Evolutionary conservation across 2,113 vertebrate species (phyloP).

Genomic region (Pterocles orientalis): DNA sequence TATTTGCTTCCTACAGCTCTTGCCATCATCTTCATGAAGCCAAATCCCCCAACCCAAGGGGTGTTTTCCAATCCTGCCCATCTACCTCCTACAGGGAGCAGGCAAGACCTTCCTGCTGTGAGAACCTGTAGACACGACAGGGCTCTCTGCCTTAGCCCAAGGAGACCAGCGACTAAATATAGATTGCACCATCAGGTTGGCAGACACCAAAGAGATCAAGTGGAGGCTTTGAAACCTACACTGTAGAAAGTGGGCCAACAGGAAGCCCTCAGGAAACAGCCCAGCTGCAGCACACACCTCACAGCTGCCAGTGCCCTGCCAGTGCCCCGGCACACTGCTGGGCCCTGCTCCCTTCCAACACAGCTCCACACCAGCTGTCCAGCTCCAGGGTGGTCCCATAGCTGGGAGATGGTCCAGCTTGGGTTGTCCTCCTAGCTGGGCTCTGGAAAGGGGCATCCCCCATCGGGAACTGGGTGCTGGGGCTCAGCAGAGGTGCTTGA

Average conservation of each 20-base stretch:
- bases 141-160: neutral
- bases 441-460: neutral
- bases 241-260: neutral
- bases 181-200: neutral
- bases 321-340: fast-evolving
- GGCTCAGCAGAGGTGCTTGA: neutral
- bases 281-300: neutral
- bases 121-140: fast-evolving
- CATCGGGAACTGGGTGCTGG: fast-evolving
- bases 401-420: neutral
- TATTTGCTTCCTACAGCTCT: neutral
- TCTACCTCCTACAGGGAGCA: neutral
- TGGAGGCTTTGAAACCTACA: neutral
- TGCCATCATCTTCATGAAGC: neutral
- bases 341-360: neutral
- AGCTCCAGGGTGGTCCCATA: too few species aligned
- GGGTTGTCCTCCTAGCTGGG: neutral
- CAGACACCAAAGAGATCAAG: neutral
- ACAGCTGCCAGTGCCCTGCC: neutral
- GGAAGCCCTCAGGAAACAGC: neutral
- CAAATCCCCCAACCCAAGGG: fast-evolving
- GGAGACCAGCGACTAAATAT: neutral
- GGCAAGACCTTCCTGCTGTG: neutral
- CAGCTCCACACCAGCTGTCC: neutral
- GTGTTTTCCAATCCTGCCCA: neutral